These are phyloP conservation scores for Pristionchus exspectatus DNA, from an alignment of 2,888 invertebrate genomes.

Conservation along the genomic window DNA sequence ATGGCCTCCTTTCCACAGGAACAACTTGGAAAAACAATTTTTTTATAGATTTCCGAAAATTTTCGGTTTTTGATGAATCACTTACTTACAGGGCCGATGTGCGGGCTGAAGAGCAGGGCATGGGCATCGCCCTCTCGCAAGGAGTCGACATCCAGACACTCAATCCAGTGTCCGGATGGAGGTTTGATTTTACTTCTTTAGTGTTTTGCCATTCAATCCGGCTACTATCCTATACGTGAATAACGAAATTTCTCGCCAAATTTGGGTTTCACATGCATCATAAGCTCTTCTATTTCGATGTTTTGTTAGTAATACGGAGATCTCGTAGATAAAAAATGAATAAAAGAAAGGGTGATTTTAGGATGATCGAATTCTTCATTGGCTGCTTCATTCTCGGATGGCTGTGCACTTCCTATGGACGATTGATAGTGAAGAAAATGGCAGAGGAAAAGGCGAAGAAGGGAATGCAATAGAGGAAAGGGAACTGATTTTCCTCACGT, in stretches of 20 bases:
- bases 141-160: slow-evolving; percentile 65
- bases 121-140: slow-evolving; percentile 66
- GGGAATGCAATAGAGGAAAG: background rate
- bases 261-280: too few species aligned
- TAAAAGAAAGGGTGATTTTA: slow-evolving; percentile 52
- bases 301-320: too few species aligned
- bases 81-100: slow-evolving; percentile 61
- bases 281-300: too few species aligned
- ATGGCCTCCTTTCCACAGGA: too few species aligned
- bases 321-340: too few species aligned
- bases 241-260: too few species aligned
- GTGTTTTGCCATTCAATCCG: too few species aligned
- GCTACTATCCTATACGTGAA: too few species aligned
- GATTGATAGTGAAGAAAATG: slow-evolving; percentile 65
- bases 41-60: too few species aligned
- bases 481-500: background rate
- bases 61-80: too few species aligned
- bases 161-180: slow-evolving; percentile 55
- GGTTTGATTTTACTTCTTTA: background rate
- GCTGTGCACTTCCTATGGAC: slow-evolving; percentile 69
- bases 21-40: too few species aligned
- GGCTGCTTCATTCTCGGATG: slow-evolving; percentile 67
- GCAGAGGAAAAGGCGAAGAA: slow-evolving; percentile 61
- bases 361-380: slow-evolving; percentile 66
- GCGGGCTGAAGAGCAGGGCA: slow-evolving; percentile 62